Evolutionary conservation across 2,797 vertebrate species (phyloP).

Genomic region (Xyrichtys novacula): DNA sequence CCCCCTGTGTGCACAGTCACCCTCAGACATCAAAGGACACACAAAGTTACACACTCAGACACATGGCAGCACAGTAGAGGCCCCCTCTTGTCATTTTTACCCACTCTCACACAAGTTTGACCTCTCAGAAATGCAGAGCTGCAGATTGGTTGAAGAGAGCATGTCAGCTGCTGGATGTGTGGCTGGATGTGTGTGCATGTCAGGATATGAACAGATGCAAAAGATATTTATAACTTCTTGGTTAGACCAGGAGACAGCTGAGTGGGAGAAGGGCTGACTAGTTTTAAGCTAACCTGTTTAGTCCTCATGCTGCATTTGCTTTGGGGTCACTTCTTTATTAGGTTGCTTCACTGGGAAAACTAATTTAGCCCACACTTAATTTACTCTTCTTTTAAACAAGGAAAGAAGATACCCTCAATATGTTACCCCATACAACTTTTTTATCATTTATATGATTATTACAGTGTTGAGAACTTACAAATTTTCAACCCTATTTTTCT

Average conservation of each 20-base stretch:
- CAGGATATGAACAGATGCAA: constrained; percentile 73
- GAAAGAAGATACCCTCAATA: too few relatives aligned
- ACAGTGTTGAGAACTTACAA: too few relatives aligned
- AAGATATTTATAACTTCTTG: constrained; percentile 70
- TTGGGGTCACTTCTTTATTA: neutral
- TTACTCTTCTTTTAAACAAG: too few relatives aligned
- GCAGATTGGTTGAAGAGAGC: constrained; percentile 51
- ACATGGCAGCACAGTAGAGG: constrained; percentile 26
- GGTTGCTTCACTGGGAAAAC: neutral
- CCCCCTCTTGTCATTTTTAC: constrained; percentile 43
- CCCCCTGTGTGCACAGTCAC: constrained; percentile 1
- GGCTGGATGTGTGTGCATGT: neutral
- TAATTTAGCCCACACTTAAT: too few relatives aligned
- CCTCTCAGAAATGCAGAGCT: constrained; percentile 69
- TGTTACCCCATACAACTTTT: too few relatives aligned
- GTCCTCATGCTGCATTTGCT: neutral
- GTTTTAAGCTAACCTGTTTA: constrained; percentile 1
- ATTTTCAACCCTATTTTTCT: too few relatives aligned
- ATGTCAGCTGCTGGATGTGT: constrained; percentile 59
- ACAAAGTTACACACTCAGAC: constrained; percentile 18
- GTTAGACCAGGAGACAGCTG: constrained; percentile 67
- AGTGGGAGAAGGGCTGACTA: constrained; percentile 20
- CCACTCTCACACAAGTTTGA: constrained; percentile 67
- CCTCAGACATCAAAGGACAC: constrained; percentile 28
- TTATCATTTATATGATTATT: too few relatives aligned